These are phyloP conservation scores for Abrostola tripartita DNA, from an alignment of 2,888 invertebrate species.

Conservation along the genomic window DNA sequence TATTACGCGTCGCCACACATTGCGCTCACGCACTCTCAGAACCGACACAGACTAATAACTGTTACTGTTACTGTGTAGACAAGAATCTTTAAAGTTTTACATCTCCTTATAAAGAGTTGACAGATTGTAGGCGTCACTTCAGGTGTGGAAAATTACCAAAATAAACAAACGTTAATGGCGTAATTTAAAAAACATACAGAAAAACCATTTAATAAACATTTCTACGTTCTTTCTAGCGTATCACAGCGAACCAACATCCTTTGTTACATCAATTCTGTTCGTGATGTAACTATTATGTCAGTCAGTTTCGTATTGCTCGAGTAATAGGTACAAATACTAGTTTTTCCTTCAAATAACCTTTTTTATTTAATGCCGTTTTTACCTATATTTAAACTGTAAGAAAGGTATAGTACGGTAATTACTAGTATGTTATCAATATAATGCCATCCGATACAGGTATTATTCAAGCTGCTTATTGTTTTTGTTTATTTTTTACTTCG, in stretches of 20 bases:
- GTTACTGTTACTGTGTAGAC: constrained; percentile 8
- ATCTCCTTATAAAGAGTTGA: neutral
- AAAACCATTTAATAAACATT: neutral
- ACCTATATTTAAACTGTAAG: neutral
- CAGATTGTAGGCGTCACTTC: neutral
- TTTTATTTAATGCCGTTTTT: neutral
- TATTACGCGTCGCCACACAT: constrained; percentile 51
- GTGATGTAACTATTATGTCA: constrained; percentile 2
- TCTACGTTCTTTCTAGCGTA: neutral
- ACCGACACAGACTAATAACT: constrained; percentile 25
- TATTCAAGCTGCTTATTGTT: neutral
- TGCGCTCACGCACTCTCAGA: constrained; percentile 20
- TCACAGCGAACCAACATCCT: neutral
- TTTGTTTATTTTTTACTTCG: neutral
- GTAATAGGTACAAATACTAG: neutral
- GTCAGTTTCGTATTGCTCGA: neutral
- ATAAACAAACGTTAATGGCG: neutral
- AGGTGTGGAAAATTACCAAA: neutral
- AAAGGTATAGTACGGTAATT: no score
- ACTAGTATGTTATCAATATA: neutral
- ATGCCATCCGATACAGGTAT: neutral
- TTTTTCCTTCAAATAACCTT: neutral
- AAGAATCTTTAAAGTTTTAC: neutral
- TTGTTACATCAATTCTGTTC: neutral
- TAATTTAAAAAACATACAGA: no score